phyloP scores from a whole-genome alignment of 1,140 invertebrate species.

The Acromyrmex heyeri region DNA sequence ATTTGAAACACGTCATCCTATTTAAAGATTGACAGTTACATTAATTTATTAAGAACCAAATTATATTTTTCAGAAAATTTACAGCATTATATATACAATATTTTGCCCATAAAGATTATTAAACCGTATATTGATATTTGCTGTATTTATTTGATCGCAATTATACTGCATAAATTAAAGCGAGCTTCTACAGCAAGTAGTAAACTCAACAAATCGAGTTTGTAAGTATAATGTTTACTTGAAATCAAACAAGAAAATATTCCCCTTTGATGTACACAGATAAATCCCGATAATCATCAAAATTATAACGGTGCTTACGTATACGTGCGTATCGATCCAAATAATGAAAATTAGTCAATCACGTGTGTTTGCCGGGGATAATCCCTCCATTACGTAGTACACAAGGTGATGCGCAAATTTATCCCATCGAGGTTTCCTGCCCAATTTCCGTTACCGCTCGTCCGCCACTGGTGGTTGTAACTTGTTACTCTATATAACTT shows the following conservation, averaged over 20 bases:
- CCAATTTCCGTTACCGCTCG: conserved; percentile 30
- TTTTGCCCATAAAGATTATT: not conserved
- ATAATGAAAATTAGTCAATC: conserved; percentile 61
- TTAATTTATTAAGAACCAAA: not conserved
- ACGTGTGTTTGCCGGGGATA: conserved; percentile 17
- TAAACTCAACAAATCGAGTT: not conserved
- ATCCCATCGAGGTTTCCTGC: not conserved
- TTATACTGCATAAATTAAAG: not conserved
- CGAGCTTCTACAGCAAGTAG: not conserved
- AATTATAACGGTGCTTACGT: not conserved
- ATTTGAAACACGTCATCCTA: not conserved
- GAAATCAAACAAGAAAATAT: not conserved
- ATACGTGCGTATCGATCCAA: conserved; percentile 13
- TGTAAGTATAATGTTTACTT: not conserved
- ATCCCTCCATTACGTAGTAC: conserved; percentile 27
- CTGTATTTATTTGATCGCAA: not conserved
- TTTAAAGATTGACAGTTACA: not conserved
- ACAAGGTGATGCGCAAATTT: conserved; percentile 27
- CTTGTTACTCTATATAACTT: not conserved
- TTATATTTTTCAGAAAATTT: not conserved
- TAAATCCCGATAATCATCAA: not conserved
- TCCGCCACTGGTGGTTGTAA: not conserved
- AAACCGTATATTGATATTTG: not conserved
- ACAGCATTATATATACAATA: too few species aligned
- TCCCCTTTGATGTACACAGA: not conserved